A percentile compares a stretch with the other conserved stretches of the same genome.
Conservation (phyloP, 1,140 invertebrate genomes). For the Trypoxylus dichotomus region DNA sequence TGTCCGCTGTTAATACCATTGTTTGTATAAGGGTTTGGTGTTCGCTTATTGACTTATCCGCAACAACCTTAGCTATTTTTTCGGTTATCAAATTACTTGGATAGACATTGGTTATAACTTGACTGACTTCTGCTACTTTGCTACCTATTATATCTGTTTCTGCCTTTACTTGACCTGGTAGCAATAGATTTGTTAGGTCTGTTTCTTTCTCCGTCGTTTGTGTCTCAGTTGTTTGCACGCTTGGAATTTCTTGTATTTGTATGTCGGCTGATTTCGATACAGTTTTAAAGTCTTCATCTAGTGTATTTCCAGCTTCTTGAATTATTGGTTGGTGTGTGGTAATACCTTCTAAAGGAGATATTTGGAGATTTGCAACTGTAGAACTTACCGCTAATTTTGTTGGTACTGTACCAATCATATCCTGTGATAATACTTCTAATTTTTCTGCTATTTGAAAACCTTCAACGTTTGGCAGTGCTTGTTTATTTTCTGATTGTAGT, state of each 20-base stretch:
- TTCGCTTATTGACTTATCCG: constrained; percentile 37
- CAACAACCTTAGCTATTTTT: constrained; percentile 39
- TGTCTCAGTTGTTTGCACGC: constrained; percentile 47
- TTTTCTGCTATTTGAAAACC: constrained; percentile 48
- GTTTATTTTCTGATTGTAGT: constrained; percentile 41
- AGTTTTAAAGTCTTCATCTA: constrained; percentile 34
- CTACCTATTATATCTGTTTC: constrained; percentile 41
- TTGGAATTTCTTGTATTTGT: constrained; percentile 50
- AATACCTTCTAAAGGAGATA: constrained; percentile 45
- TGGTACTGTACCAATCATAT: constrained; percentile 36
- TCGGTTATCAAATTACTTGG: constrained; percentile 35
- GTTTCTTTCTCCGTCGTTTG: constrained; percentile 49
- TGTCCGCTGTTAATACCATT: constrained; percentile 45
- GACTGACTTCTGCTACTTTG: constrained; percentile 51
- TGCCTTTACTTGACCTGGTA: constrained; percentile 44
- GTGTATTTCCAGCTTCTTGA: constrained; percentile 51
- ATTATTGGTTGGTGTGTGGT: constrained; percentile 43
- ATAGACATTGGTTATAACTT: constrained; percentile 46
- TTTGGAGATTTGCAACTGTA: constrained; percentile 41
- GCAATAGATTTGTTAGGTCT: constrained; percentile 37
- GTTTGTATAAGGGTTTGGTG: constrained; percentile 41
- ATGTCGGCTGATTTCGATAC: constrained; percentile 46
- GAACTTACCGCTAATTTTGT: constrained; percentile 37
- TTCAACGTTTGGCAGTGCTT: constrained; percentile 44
- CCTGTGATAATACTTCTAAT: constrained; percentile 43